Evolutionary conservation across 2,888 invertebrate species (phyloP), one percentile per base, ranked within the genome.

Genomic region (Nomada fabriciana): DNA sequence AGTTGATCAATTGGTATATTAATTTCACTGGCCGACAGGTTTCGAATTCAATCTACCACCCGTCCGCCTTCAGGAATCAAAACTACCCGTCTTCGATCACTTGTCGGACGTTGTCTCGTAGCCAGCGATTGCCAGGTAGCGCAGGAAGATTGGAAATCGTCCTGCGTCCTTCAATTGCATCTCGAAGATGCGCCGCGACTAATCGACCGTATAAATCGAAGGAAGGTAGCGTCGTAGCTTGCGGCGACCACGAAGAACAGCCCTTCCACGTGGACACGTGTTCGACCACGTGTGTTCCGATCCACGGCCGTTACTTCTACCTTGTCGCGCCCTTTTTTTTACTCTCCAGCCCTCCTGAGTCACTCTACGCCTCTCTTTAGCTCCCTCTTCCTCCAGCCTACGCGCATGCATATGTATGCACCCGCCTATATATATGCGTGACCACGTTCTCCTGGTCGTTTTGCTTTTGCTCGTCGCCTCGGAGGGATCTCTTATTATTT

Each of bases 261-360:
- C 60, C 52, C 50, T 68, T 85, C 72, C 70, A 55, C 72, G 78
- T 71, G 88, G 90, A 92, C 92, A 92, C 92, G 92, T 92, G 92
- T 92, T 89, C 87, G 86, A 89, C 90, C 90, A 91, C 89, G 89
- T 89, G 90, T 89, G 87, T 83, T 73, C 83, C 80, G 86, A 87
- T 87, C 86, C 88, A 70, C 75, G 70, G 77, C 80, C 85, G 83
- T 85, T 89, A 85, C 75, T 83, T 76, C 80, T 82, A 76, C 82
- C 83, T 84, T 84, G 55, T 88, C 81, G 82, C 70, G 77, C 80
- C 76, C 70, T 77, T 85, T 76, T 84, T 79, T 78, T 67, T 68
- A 59, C 76, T 63, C 50, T 64, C 50, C 47, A 18, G 53, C 73
- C 68, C 72, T 76, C 57, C 82, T 71, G 77, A 76, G 63, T 86